Conservation (phyloP, 2,113 vertebrate species). For the Stegostoma tigrinum region DNA sequence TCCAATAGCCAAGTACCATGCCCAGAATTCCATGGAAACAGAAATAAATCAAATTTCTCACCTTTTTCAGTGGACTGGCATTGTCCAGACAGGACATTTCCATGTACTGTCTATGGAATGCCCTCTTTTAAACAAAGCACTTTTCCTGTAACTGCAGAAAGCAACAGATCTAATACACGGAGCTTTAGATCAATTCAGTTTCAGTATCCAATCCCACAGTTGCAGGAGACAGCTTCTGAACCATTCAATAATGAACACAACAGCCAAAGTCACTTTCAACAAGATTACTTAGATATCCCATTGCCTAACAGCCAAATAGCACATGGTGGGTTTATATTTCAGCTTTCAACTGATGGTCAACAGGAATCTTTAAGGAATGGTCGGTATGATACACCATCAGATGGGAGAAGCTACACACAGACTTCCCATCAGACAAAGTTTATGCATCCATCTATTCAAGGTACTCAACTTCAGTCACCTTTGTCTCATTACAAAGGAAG, state of each 20-base stretch:
- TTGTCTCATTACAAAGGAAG: constrained; percentile 62
- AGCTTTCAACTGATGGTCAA: constrained; percentile 60
- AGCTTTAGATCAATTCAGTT: constrained; percentile 58
- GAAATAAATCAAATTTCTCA: constrained; percentile 47
- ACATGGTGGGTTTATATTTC: constrained; percentile 66
- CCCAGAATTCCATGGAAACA: constrained; percentile 66
- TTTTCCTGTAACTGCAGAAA: constrained; percentile 54
- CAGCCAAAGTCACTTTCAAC: constrained; percentile 47
- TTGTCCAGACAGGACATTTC: constrained; percentile 70
- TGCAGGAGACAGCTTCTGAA: constrained; percentile 61
- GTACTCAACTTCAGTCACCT: constrained; percentile 48
- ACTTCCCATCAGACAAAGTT: constrained; percentile 54
- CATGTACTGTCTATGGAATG: constrained; percentile 68
- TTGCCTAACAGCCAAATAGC: constrained; percentile 54
- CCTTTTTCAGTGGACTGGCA: constrained; percentile 56
- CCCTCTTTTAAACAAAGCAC: constrained; percentile 60
- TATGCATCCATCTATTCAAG: constrained; percentile 53
- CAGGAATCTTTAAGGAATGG: constrained; percentile 51
- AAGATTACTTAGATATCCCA: constrained; percentile 58
- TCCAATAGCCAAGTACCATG: constrained; percentile 65
- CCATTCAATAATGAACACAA: constrained; percentile 55
- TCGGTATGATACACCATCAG: constrained; percentile 55
- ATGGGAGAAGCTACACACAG: constrained; percentile 59
- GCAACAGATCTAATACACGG: constrained; percentile 53
- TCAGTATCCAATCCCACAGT: constrained; percentile 68